phyloP scores from a whole-genome alignment of 2,797 vertebrate species.

The Anguilla pacifica region DNA sequence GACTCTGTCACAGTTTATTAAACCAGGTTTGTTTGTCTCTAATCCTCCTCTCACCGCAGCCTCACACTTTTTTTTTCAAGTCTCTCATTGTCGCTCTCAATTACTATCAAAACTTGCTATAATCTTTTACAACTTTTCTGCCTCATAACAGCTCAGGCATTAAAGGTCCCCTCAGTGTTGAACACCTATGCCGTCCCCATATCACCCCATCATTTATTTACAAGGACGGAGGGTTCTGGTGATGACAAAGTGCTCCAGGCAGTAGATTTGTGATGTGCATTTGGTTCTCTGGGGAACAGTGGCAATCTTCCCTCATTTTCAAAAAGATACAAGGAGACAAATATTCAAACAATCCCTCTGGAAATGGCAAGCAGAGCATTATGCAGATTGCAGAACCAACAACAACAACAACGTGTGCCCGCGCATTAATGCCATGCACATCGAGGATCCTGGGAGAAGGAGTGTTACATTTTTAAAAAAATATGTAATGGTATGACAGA shows the following conservation, averaged over 20 bases:
- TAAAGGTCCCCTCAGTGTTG: neutral
- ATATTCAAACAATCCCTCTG: conserved; percentile 11
- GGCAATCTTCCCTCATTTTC: neutral
- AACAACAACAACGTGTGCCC: neutral
- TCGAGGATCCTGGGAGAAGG: neutral
- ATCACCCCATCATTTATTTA: conserved; percentile 14
- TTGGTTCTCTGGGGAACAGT: conserved; percentile 3
- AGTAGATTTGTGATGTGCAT: neutral
- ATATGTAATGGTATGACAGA: neutral
- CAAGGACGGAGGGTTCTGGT: neutral
- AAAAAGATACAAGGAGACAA: conserved; percentile 18
- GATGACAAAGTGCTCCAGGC: neutral
- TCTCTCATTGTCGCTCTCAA: conserved; percentile 11
- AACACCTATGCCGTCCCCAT: neutral
- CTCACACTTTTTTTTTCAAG: neutral
- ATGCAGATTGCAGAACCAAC: neutral
- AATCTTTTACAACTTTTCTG: neutral
- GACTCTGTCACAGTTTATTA: neutral
- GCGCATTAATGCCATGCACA: neutral
- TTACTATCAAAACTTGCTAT: conserved; percentile 1
- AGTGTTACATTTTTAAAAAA: neutral
- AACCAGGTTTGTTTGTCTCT: neutral
- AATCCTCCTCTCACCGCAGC: neutral
- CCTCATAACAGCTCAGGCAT: neutral
- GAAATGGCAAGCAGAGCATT: conserved; percentile 1